Conservation (phyloP, 2,797 vertebrate species). For the Cetoscarus ocellatus region DNA sequence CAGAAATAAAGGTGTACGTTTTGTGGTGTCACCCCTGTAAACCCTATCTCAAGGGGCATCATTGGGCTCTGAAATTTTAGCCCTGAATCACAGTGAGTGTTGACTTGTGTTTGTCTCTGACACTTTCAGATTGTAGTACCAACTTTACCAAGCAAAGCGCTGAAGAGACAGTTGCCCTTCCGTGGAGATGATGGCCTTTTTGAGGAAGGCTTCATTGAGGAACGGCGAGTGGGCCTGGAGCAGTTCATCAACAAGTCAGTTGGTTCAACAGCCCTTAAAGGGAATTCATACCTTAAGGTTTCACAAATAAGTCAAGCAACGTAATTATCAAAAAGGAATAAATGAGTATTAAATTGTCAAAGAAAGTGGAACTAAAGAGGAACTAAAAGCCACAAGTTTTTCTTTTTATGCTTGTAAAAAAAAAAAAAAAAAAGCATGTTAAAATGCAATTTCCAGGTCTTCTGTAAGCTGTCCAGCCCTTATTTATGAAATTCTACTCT, state of each 20-base stretch:
- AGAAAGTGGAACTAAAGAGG: too few relatives aligned
- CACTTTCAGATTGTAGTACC: slow-evolving; percentile 95
- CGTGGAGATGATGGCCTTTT: slow-evolving; percentile 97
- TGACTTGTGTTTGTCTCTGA: not conserved
- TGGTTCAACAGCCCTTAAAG: not conserved
- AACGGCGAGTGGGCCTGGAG: slow-evolving; percentile 94
- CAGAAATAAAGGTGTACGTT: too few relatives aligned
- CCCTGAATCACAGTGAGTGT: not conserved
- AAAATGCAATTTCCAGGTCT: not conserved
- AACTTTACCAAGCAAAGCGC: slow-evolving; percentile 96
- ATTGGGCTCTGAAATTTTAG: not conserved
- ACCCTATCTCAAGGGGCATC: too few relatives aligned
- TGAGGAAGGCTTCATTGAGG: slow-evolving; percentile 97
- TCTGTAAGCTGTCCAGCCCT: not conserved
- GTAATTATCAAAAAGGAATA: not conserved
- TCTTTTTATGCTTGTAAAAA: too few relatives aligned
- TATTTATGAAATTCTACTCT: not conserved
- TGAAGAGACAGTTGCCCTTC: slow-evolving; percentile 98
- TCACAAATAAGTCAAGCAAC: not conserved
- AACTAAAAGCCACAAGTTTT: too few relatives aligned
- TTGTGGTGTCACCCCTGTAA: too few relatives aligned
- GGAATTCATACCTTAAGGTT: not conserved
- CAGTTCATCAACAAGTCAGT: slow-evolving; percentile 99
- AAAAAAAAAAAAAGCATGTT: too few relatives aligned
- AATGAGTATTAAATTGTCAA: too few relatives aligned